phyloP scores from a whole-genome alignment of 1,140 invertebrate species.

The Zophobas morio region DNA sequence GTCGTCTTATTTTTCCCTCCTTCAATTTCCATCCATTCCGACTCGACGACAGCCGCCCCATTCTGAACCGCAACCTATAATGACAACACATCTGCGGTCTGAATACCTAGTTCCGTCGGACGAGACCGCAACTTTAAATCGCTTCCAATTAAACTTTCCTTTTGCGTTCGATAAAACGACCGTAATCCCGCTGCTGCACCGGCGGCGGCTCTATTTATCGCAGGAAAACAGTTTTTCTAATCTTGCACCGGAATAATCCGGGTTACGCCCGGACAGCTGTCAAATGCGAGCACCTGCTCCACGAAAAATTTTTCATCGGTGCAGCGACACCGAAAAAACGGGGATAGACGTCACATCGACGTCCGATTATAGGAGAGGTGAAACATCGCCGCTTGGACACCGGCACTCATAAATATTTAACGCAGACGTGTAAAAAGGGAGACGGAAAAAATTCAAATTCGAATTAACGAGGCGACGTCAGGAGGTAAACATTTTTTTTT shows the following conservation, averaged over 20 bases:
- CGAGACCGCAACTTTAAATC: too few relatives aligned
- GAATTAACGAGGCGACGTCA: not conserved
- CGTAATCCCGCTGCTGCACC: not conserved
- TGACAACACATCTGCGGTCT: not conserved
- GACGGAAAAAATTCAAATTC: conserved; percentile 23
- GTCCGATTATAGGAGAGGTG: not conserved
- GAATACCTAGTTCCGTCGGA: too few relatives aligned
- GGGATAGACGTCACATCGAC: not conserved
- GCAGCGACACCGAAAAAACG: not conserved
- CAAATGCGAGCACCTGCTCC: conserved; percentile 9
- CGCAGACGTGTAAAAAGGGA: conserved; percentile 11
- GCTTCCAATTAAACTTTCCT: not conserved
- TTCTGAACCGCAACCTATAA: not conserved
- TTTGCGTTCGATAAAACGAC: not conserved
- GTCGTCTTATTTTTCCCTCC: conserved; percentile 8
- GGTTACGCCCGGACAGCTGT: not conserved
- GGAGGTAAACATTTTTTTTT: too few relatives aligned
- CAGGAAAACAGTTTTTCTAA: not conserved
- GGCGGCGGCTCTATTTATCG: not conserved
- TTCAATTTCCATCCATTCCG: not conserved
- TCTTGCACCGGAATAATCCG: not conserved
- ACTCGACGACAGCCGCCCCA: not conserved
- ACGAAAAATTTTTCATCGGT: not conserved
- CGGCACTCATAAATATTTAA: conserved; percentile 19
- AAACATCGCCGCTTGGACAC: not conserved